These are phyloP conservation scores for Antechinus flavipes DNA, from an alignment of 2,113 vertebrate species.

Conservation along the genomic window DNA sequence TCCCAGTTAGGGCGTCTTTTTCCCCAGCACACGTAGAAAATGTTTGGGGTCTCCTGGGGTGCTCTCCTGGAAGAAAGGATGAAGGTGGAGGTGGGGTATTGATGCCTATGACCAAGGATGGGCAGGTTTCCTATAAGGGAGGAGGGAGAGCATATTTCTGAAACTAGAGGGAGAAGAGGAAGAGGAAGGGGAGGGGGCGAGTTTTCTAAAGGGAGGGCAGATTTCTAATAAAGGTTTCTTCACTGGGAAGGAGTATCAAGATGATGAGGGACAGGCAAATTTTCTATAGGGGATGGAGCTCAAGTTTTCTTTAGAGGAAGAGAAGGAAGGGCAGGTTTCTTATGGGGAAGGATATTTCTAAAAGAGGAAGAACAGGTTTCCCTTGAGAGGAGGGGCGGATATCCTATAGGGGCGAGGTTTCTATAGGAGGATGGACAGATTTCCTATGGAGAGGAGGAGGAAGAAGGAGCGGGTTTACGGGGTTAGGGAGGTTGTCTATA, in stretches of 20 bases:
- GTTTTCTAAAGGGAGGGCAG: neutral
- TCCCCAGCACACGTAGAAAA: neutral
- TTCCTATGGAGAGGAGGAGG: neutral
- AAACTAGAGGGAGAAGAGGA: neutral
- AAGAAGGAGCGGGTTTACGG: conserved; percentile 14
- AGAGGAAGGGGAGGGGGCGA: neutral
- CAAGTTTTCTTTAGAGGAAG: too few relatives aligned
- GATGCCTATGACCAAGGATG: neutral
- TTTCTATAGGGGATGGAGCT: neutral
- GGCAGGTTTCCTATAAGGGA: neutral
- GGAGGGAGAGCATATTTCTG: neutral
- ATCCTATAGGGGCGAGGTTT: neutral
- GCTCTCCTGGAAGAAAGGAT: too few relatives aligned
- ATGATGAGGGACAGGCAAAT: neutral
- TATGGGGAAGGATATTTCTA: neutral
- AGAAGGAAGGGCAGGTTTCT: neutral
- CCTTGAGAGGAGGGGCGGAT: neutral
- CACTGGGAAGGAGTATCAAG: neutral
- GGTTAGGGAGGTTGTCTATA: neutral
- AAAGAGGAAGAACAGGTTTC: neutral
- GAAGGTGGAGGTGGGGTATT: neutral
- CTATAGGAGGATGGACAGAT: neutral
- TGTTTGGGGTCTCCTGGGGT: fast-evolving
- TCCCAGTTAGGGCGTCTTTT: neutral
- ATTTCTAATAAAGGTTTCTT: neutral